A percentile compares a stretch with the other conserved stretches of the same genome.
Evolutionary conservation across 2,888 invertebrate genomes (phyloP).

Genomic region (Zaprionus bogoriensis): DNA sequence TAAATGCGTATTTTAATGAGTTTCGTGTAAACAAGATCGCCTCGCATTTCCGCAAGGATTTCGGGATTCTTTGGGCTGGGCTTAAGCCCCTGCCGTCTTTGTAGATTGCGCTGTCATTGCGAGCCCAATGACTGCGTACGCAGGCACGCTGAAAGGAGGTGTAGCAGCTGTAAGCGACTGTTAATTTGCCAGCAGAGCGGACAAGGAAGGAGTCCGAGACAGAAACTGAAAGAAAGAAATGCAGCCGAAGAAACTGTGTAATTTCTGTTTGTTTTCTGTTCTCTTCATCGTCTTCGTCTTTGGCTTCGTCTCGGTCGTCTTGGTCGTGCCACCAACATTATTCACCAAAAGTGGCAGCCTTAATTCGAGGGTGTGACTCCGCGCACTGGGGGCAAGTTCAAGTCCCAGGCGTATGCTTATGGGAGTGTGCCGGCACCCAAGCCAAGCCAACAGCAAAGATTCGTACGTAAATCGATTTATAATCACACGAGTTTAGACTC

Average conservation of each 20-base stretch:
- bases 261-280: constrained; percentile 53
- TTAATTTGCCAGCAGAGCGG: constrained; percentile 65
- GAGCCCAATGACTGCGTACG: too few relatives aligned
- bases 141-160: constrained; percentile 72
- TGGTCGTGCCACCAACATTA: constrained; percentile 55
- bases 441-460: constrained; percentile 26
- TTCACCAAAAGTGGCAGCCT: constrained; percentile 70
- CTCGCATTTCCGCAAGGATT: constrained; percentile 57
- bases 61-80: constrained; percentile 45
- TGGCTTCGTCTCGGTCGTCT: constrained; percentile 28
- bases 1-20: constrained; percentile 81
- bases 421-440: constrained; percentile 56
- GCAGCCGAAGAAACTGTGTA: constrained; percentile 6
- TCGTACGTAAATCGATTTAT: constrained; percentile 51
- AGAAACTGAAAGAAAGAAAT: background rate
- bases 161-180: constrained; percentile 69
- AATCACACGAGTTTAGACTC: background rate
- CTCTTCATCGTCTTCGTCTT: constrained; percentile 1
- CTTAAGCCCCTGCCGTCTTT: background rate
- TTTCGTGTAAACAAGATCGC: constrained; percentile 76
- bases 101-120: too few relatives aligned
- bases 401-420: constrained; percentile 6
- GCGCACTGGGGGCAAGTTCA: constrained; percentile 20
- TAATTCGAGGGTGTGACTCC: constrained; percentile 74
- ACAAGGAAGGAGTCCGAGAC: background rate